Conservation (phyloP, 2,797 vertebrate genomes). For the Melanogrammus aeglefinus region DNA sequence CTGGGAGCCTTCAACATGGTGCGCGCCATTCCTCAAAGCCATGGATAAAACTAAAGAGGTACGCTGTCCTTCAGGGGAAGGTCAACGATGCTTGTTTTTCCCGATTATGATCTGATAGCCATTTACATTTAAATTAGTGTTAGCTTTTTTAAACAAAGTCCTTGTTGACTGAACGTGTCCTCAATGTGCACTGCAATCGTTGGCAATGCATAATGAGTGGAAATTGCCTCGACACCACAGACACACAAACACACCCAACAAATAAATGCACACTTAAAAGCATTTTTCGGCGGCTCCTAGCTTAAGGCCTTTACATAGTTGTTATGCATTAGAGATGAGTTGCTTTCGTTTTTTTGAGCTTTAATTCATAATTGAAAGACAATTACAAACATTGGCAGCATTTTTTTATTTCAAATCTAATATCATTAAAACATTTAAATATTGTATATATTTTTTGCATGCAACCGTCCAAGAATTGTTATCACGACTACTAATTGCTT, state of each 20-base stretch:
- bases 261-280: background rate
- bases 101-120: background rate
- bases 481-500: too few relatives aligned
- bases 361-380: too few relatives aligned
- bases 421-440: too few relatives aligned
- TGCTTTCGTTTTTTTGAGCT: too few relatives aligned
- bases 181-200: background rate
- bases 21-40: conserved; percentile 86
- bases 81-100: background rate
- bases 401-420: too few relatives aligned
- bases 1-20: conserved; percentile 88
- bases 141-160: conserved; percentile 8
- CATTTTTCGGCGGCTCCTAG: background rate
- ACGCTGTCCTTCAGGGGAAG: conserved; percentile 32
- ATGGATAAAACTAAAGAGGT: conserved; percentile 99
- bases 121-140: background rate
- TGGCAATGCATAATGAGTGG: background rate
- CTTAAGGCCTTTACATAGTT: background rate
- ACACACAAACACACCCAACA: background rate
- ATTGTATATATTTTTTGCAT: too few relatives aligned
- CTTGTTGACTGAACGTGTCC: background rate
- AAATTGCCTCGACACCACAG: conserved; percentile 7
- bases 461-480: too few relatives aligned
- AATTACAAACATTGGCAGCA: too few relatives aligned
- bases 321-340: too few relatives aligned